Percentiles rank a stretch among this genome's conserved stretches.
These are phyloP conservation scores for Drosophila ercepeae DNA, from an alignment of 1,140 invertebrate genomes.

Conservation along the genomic window DNA sequence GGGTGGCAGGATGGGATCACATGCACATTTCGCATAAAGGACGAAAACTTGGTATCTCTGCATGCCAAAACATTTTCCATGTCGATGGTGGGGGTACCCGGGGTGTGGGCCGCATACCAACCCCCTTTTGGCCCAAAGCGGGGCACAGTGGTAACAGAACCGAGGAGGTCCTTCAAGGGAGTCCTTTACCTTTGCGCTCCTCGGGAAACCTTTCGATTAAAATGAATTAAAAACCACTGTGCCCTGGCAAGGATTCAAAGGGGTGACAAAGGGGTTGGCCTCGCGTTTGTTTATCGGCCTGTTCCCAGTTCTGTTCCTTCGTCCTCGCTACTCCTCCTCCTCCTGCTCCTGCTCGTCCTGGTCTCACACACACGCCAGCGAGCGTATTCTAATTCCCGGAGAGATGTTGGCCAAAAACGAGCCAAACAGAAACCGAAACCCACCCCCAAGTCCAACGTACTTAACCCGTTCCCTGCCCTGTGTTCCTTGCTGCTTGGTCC, in stretches of 20 bases:
- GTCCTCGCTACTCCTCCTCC: slow-evolving; percentile 20
- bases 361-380: slow-evolving; percentile 10
- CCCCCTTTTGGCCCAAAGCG: slow-evolving; percentile 28
- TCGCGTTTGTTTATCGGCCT: slow-evolving; percentile 50
- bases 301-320: slow-evolving; percentile 35
- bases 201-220: background rate
- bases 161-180: background rate
- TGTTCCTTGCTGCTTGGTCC: too few species aligned
- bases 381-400: slow-evolving; percentile 9
- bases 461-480: slow-evolving; percentile 5
- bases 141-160: slow-evolving; percentile 21
- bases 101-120: slow-evolving; percentile 20
- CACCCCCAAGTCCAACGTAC: slow-evolving; percentile 19
- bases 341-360: slow-evolving; percentile 14
- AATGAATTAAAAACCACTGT: background rate
- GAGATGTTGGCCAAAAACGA: slow-evolving; percentile 36
- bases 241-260: background rate
- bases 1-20: background rate
- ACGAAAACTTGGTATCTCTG: slow-evolving; percentile 63
- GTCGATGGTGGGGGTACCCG: slow-evolving; percentile 12
- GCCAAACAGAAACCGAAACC: slow-evolving; percentile 5
- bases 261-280: slow-evolving; percentile 26
- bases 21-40: slow-evolving; percentile 41
- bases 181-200: too few species aligned
- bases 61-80: slow-evolving; percentile 71